Evolutionary conservation across 2,113 vertebrate genomes (phyloP).

Genomic region (Arothron firmamentum): DNA sequence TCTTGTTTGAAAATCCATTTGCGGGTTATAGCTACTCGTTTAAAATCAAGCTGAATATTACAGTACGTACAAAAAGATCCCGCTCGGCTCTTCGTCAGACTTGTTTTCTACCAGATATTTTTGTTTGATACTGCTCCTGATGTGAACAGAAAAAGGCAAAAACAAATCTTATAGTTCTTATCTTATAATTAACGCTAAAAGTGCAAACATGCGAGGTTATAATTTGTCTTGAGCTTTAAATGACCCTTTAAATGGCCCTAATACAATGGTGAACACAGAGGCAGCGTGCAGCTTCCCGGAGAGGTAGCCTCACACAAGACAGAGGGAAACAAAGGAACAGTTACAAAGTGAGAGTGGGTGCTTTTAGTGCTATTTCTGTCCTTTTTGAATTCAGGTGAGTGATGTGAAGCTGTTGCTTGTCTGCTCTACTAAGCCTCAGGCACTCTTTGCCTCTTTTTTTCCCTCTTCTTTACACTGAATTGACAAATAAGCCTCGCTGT

Average conservation of each 20-base stretch:
- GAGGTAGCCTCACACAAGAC: constrained; percentile 43
- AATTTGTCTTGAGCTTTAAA: constrained; percentile 3
- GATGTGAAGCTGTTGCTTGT: constrained; percentile 70
- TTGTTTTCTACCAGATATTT: not conserved
- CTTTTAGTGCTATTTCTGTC: constrained; percentile 76
- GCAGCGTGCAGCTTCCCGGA: constrained; percentile 25
- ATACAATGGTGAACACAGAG: constrained; percentile 31
- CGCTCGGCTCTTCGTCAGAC: not conserved
- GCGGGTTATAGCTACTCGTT: too few relatives aligned
- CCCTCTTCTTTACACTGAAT: constrained; percentile 39
- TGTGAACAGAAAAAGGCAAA: not conserved
- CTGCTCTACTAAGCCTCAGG: constrained; percentile 70
- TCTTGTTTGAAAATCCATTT: too few relatives aligned
- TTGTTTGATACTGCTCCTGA: not conserved
- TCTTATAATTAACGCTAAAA: not conserved
- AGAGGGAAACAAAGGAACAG: constrained; percentile 65
- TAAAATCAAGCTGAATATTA: too few relatives aligned
- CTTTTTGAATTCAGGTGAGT: constrained; percentile 72
- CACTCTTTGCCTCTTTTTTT: constrained; percentile 38
- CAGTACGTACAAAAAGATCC: not conserved
- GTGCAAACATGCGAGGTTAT: not conserved
- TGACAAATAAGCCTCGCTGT: constrained; percentile 52
- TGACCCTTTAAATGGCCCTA: constrained; percentile 34
- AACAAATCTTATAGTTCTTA: too few relatives aligned
- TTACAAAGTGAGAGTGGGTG: constrained; percentile 69